Evolutionary conservation across 2,113 vertebrate genomes (phyloP).

Genomic region (Phylloscopus whistleri): DNA sequence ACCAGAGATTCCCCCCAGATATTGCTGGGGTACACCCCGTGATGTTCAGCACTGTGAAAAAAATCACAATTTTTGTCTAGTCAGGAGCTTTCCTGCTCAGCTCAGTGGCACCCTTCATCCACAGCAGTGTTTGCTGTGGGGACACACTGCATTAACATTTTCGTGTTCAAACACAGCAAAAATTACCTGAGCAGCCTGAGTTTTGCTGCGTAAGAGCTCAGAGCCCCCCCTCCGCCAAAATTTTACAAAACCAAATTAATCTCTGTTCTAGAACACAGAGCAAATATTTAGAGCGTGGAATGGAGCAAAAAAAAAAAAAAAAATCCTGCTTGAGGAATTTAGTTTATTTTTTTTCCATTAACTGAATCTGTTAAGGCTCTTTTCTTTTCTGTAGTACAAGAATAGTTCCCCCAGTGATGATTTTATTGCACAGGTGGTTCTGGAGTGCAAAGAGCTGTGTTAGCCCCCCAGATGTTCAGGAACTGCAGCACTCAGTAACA

Average conservation of each 20-base stretch:
- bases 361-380: not conserved
- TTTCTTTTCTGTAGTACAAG: not conserved
- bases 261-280: not conserved
- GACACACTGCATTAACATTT: not conserved
- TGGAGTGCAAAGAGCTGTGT: not conserved
- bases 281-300: not conserved
- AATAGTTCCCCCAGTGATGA: not conserved
- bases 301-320: fast-evolving
- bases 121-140: not conserved
- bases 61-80: not conserved
- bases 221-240: fast-evolving
- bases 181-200: not conserved
- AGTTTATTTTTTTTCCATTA: not conserved
- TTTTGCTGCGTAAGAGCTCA: not conserved
- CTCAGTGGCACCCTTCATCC: not conserved
- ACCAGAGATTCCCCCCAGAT: not conserved
- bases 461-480: not conserved
- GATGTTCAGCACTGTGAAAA: not conserved
- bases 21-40: not conserved
- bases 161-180: not conserved
- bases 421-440: not conserved
- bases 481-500: not conserved
- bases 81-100: not conserved
- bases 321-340: not conserved
- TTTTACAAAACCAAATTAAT: not conserved